Conservation (phyloP, 2,113 vertebrate species). For the Ariopsis seemanni region DNA sequence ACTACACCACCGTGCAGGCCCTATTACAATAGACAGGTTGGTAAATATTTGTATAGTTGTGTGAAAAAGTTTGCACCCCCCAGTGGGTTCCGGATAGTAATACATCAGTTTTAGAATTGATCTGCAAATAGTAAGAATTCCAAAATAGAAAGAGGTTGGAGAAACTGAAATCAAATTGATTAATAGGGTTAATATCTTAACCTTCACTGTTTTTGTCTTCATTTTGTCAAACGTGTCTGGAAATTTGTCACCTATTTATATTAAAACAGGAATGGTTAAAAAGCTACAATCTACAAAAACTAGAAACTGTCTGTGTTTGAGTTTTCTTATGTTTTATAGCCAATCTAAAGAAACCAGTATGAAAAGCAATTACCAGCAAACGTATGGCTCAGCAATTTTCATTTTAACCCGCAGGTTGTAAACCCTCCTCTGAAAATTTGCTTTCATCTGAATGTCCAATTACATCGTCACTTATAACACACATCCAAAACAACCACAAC, state of each 20-base stretch:
- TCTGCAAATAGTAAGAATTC: not conserved
- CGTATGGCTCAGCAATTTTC: not conserved
- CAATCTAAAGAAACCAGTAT: conserved; percentile 1
- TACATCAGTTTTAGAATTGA: not conserved
- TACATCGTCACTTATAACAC: not conserved
- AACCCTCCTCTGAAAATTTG: not conserved
- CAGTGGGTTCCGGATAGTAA: not conserved
- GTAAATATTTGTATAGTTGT: not conserved
- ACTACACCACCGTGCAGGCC: too few relatives aligned
- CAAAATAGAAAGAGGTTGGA: not conserved
- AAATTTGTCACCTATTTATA: not conserved
- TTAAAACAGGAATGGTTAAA: not conserved
- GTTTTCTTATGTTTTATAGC: conserved; percentile 1
- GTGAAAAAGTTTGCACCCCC: not conserved
- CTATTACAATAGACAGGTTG: not conserved
- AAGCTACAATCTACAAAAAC: not conserved
- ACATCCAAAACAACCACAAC: conserved; percentile 19
- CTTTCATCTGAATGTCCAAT: conserved; percentile 25
- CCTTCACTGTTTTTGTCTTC: not conserved
- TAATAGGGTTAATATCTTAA: not conserved
- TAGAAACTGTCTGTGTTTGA: not conserved
- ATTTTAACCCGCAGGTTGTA: not conserved
- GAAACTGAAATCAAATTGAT: not conserved
- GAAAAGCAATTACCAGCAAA: conserved; percentile 7
- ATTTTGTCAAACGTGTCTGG: not conserved